Percentiles rank a stretch among this genome's conserved stretches.
phyloP scores from a whole-genome alignment of 1,140 invertebrate species.

The Camponotus pennsylvanicus region DNA sequence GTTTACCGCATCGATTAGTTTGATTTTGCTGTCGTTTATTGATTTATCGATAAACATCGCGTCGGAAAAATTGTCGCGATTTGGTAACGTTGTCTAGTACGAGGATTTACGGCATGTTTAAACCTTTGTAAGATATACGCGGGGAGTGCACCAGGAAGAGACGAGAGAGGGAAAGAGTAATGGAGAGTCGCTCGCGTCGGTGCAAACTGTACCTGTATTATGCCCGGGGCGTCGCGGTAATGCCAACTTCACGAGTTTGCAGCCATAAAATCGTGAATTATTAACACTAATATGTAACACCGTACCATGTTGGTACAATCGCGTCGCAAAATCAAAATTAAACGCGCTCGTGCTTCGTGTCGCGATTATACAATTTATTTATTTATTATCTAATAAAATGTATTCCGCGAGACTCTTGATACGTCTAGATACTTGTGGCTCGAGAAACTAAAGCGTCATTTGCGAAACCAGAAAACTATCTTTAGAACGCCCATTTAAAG shows the following conservation, averaged over 20 bases:
- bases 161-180: conserved; percentile 57
- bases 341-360: conserved; percentile 52
- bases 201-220: conserved; percentile 52
- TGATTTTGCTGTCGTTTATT: background rate
- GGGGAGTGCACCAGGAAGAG: conserved; percentile 54
- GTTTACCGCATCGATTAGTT: conserved; percentile 38
- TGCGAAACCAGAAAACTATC: conserved; percentile 45
- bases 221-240: conserved; percentile 68
- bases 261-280: conserved; percentile 79
- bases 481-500: conserved; percentile 16
- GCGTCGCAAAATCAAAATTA: conserved; percentile 66
- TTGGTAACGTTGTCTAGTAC: conserved; percentile 49
- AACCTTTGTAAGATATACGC: conserved; percentile 36
- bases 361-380: conserved; percentile 15
- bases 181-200: conserved; percentile 56
- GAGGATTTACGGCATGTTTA: conserved; percentile 58
- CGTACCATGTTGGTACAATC: conserved; percentile 68
- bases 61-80: conserved; percentile 45
- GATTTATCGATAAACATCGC: conserved; percentile 34
- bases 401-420: conserved; percentile 31
- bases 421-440: conserved; percentile 3
- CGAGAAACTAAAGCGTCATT: conserved; percentile 39
- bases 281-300: conserved; percentile 79
- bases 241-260: conserved; percentile 75
- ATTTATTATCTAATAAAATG: conserved; percentile 37